A percentile compares a stretch with the other conserved stretches of the same genome.
These are phyloP conservation scores for Clarias platycephalus DNA, from an alignment of 2,797 vertebrate species.

Conservation along the genomic window DNA sequence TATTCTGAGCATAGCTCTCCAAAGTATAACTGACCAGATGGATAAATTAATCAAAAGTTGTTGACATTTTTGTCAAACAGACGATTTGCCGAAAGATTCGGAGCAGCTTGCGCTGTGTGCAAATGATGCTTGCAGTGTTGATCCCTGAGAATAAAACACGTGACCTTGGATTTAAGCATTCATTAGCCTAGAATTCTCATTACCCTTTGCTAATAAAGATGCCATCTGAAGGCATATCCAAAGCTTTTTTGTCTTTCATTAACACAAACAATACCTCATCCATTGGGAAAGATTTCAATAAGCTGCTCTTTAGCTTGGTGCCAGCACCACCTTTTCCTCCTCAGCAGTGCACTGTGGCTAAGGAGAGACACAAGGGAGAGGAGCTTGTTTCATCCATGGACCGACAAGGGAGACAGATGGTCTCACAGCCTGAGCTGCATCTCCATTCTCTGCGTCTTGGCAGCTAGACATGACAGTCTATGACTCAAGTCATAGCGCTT, in stretches of 20 bases:
- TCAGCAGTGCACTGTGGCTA: slow-evolving; percentile 50
- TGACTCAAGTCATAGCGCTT: slow-evolving; percentile 52
- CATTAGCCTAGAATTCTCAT: slow-evolving; percentile 20
- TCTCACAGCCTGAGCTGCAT: slow-evolving; percentile 54
- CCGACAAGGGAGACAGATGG: slow-evolving; percentile 52
- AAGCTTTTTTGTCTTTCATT: slow-evolving; percentile 27
- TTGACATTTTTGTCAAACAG: slow-evolving; percentile 6
- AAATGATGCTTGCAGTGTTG: background rate
- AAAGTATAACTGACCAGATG: slow-evolving; percentile 2
- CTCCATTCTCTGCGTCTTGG: slow-evolving; percentile 51
- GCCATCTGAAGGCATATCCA: slow-evolving; percentile 27
- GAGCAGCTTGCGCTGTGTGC: background rate
- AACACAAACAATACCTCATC: slow-evolving; percentile 39
- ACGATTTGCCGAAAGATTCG: background rate
- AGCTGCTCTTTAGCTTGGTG: slow-evolving; percentile 50
- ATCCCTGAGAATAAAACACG: background rate
- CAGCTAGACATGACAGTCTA: slow-evolving; percentile 49
- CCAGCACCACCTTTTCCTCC: slow-evolving; percentile 50
- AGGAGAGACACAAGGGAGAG: slow-evolving; percentile 46
- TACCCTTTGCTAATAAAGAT: slow-evolving; percentile 21
- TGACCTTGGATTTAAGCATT: slow-evolving; percentile 7
- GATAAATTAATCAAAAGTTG: slow-evolving; percentile 14
- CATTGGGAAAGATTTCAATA: slow-evolving; percentile 43
- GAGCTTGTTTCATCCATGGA: slow-evolving; percentile 49
- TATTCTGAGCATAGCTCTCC: slow-evolving; percentile 10